phyloP scores from a whole-genome alignment of 1,140 invertebrate genomes.

The Chymomyza costata region DNA sequence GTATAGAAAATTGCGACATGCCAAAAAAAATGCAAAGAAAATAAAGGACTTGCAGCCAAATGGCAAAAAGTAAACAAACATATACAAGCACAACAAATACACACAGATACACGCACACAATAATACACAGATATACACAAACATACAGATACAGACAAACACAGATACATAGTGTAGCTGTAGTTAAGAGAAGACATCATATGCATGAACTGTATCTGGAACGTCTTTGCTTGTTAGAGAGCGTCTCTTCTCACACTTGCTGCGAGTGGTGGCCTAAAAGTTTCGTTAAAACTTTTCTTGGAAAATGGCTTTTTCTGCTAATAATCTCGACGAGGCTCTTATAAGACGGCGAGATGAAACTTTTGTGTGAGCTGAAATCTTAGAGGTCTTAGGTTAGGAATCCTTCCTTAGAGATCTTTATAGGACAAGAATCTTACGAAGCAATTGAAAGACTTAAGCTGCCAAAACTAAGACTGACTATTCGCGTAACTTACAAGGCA shows the following conservation, averaged over 20 bases:
- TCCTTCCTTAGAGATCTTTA: too few species aligned
- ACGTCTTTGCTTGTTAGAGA: conserved; percentile 24
- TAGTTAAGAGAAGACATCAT: not conserved
- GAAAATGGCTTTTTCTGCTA: too few species aligned
- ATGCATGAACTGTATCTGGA: conserved; percentile 1
- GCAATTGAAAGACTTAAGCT: too few species aligned
- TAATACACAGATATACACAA: conserved; percentile 9
- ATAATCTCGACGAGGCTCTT: too few species aligned
- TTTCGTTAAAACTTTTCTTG: too few species aligned
- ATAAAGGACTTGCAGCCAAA: conserved; percentile 36
- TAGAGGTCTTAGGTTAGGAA: too few species aligned
- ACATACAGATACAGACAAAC: conserved; percentile 12
- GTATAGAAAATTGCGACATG: conserved; percentile 7
- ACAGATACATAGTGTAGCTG: conserved; percentile 7
- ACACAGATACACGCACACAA: conserved; percentile 11
- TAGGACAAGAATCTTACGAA: too few species aligned
- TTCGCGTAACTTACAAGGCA: conserved; percentile 15
- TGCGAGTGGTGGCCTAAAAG: too few species aligned
- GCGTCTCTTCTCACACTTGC: too few species aligned
- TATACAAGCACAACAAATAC: conserved; percentile 56
- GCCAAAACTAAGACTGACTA: conserved; percentile 12
- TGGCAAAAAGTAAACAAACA: conserved; percentile 68
- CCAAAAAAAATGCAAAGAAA: conserved; percentile 13
- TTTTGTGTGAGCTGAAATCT: too few species aligned
- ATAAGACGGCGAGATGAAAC: too few species aligned